Conservation (phyloP, 1,140 invertebrate species). For the Drosophila nikananu region DNA sequence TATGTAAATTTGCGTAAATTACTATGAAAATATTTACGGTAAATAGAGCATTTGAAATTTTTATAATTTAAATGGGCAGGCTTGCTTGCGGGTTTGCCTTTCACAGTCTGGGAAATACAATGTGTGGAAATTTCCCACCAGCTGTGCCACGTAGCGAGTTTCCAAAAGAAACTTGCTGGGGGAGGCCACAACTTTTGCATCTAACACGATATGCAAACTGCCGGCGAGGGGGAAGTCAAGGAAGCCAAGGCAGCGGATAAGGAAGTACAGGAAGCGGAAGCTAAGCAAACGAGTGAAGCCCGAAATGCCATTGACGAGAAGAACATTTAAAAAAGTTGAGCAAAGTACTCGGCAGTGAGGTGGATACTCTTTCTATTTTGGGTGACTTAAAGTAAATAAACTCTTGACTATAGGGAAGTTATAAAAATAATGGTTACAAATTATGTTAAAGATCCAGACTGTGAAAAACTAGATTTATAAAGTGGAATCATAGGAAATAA, state of each 20-base stretch:
- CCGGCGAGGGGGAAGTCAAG: neutral
- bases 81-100: constrained; percentile 33
- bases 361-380: neutral
- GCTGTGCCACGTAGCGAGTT: constrained; percentile 60
- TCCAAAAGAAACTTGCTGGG: constrained; percentile 51
- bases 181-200: constrained; percentile 67
- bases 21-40: constrained; percentile 80
- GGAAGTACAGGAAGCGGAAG: constrained; percentile 65
- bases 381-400: neutral
- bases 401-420: neutral
- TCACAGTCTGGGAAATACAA: constrained; percentile 35
- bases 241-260: neutral
- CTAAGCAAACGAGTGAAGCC: constrained; percentile 48
- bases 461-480: neutral
- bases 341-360: constrained; percentile 17
- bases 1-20: constrained; percentile 82
- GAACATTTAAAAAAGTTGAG: constrained; percentile 33
- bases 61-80: constrained; percentile 66
- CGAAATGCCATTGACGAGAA: constrained; percentile 60
- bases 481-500: neutral
- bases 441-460: no score
- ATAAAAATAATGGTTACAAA: no score
- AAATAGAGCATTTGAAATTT: constrained; percentile 81
- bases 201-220: constrained; percentile 61
- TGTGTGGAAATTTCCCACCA: constrained; percentile 48